Conservation (phyloP, 2,888 invertebrate species). For the Eulithis testata region DNA sequence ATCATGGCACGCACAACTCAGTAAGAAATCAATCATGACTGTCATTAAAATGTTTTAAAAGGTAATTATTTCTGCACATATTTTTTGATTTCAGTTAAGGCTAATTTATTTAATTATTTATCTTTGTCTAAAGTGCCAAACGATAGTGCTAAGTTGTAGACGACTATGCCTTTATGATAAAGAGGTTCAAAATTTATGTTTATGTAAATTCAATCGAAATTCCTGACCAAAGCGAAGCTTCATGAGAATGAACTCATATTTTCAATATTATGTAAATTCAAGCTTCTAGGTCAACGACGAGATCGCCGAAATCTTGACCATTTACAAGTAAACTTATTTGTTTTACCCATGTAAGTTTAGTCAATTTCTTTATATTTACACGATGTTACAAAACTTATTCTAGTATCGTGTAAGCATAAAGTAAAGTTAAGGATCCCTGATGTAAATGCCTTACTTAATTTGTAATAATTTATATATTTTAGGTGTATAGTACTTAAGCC, state of each 20-base stretch:
- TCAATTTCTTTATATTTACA: constrained; percentile 81
- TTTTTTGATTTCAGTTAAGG: constrained; percentile 66
- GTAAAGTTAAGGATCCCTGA: constrained; percentile 80
- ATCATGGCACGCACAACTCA: constrained; percentile 77
- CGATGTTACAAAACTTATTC: constrained; percentile 71
- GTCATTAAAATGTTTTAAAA: constrained; percentile 76
- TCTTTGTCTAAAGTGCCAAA: constrained; percentile 79
- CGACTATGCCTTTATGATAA: constrained; percentile 75
- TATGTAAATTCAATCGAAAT: constrained; percentile 59
- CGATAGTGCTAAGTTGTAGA: constrained; percentile 81
- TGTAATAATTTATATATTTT: constrained; percentile 85
- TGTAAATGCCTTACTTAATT: constrained; percentile 85
- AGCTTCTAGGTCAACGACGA: constrained; percentile 73
- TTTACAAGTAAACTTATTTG: constrained; percentile 78
- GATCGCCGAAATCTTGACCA: constrained; percentile 85
- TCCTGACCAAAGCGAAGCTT: constrained; percentile 74
- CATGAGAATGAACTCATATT: constrained; percentile 42
- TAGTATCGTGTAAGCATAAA: constrained; percentile 81
- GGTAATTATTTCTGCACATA: constrained; percentile 68
- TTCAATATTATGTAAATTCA: constrained; percentile 45
- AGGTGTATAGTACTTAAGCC: constrained; percentile 85
- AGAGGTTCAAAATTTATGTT: constrained; percentile 67
- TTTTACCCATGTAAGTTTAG: constrained; percentile 83
- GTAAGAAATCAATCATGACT: constrained; percentile 76
- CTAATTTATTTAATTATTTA: constrained; percentile 69